Evolutionary conservation across 92 coral and sea anemone species (phyloP), one percentile per base, ranked within the genome.

Genomic region (Virgularia gustaviana): DNA sequence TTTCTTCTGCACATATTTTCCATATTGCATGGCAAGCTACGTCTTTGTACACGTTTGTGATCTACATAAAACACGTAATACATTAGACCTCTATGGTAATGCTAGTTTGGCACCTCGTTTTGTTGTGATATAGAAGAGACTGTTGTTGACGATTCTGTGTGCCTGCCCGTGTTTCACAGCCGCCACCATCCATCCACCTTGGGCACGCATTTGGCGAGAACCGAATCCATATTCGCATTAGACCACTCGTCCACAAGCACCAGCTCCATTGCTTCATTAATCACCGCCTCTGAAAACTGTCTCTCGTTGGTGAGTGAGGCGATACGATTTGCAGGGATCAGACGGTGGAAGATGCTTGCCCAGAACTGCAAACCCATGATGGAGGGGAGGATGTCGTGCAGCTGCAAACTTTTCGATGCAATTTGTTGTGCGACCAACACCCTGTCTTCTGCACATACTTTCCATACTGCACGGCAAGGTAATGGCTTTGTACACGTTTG

Each of bases 271-370:
- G 6, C 10, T 4, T 55, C 62, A 5, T 18, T 55, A 18, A 55
- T 20, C 62, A 55, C 52, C 20, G 76, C 33, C 15, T 62, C 65
- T 44, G 47, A 32, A 33, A 71, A 71, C 51, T 53, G 63, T 22
- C 43, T 32, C 58, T 71, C 77, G 13, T 45, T 38, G n/a, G 77
- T 53, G 18, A 52, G 16, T 2, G 65, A 71, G 33, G 65, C 65
- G 29, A 71, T 33, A 32, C 23, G 54, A 10, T 32, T 38, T 49
- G 43, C 36, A 29, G 77, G 65, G 36, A 53, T 71, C 6, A 71
- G 49, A 36, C 33, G 30, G 0, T 32, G 47, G 43, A 71, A 71
- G 7, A 33, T 63, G 22, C 54, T 71, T 12, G 63, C 42, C 75
- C 42, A 47, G 55, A 47, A 47, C 55, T 47, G 6, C 18, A 15